Evolutionary conservation across 2,888 invertebrate species (phyloP), one percentile per base, ranked within the genome.

Genomic region (Agonopterix subpropinquella): DNA sequence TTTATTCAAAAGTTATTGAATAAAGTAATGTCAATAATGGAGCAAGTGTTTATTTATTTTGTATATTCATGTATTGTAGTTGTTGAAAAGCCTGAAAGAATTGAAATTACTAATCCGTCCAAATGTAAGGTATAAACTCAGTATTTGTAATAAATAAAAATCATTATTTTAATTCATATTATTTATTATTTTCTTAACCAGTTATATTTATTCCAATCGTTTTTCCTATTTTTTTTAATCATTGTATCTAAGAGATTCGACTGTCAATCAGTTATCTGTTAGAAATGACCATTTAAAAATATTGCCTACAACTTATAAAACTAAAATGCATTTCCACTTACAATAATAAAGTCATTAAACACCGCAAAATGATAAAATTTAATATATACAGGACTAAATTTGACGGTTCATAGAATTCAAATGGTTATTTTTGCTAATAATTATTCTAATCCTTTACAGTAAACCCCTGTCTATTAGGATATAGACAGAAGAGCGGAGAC

Each of bases 121-220:
- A 28, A 28, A 28, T 28, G 28, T 28, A 28, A 28, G 28, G 28
- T 5, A 28, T 28, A 28, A 28, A 28, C 18, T 28, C 28, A 28
- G 28, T 28, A 28, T 28, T 28, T 28, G 7, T 28, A 28, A 44
- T 41, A 44, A 35, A 44, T 42, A 70, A 67, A 61, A 54, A 15
- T 52, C 48, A 51, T 52, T 50, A 28, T 28, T 42, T 76, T 78
- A 73, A 77, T 81, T 84, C 76, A 82, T 85, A 85, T 86, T 76
- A 84, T 88, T 87, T 87, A 86, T 85, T 85, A 82, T 86, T 87
- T 86, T 88, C 86, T 88, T 88, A 87, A 87, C 84, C 85, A 80
- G 79, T 83, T 79, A 85, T 81, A 82, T 83, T 77, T 84, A 82
- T 84, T 85, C 83, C 83, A 86, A 84, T 84, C 78, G 85, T 77